Evolutionary conservation across 1,140 invertebrate genomes (phyloP), one percentile per base, ranked within the genome.

Genomic region (Helicoverpa zea): DNA sequence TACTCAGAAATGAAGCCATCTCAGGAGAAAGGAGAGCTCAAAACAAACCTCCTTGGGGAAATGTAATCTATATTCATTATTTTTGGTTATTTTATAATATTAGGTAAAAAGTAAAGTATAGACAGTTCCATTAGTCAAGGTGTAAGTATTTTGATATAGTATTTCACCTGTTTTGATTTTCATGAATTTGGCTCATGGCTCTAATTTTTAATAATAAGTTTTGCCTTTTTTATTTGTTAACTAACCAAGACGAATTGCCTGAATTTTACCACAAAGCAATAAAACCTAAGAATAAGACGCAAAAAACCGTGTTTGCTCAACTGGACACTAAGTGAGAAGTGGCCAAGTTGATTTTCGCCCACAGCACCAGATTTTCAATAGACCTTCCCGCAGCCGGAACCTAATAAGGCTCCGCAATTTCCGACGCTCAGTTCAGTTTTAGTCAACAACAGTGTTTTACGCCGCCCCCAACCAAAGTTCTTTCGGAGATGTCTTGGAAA

Each of bases 401-500:
- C 89, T 91, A 90, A 91, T 91, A 90, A 92, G 89, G 79, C 82
- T 59, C 87, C 88, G 90, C 90, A 91, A 92, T 91, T 90, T 91
- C 90, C 91, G 88, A 86, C 87, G 81, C 81, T 83, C 83, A 83
- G 80, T 81, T 81, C 83, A 80, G 81, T 86, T 83, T 84, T 81
- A 87, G 87, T 87, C 86, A 89, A 91, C 87, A 90, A 87, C 83
- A 85, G 85, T 83, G 82, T 86, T 89, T 89, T 89, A 90, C 88
- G 84, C 84, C 88, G 80, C 81, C 86, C 83, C 81, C 86, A 82
- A 79, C 80, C 80, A 89, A 90, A 87, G 87, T 86, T 87, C 89
- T 88, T 88, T 89, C 84, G 83, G 86, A 79, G 87, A 84, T 79
- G 66, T 80, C 85, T 91, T 87, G 82, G 83, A 88, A 18, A 9